Base-by-base conservation (phyloP, 2,888 invertebrate genomes). In the Sminthurinus aureus region DNA sequence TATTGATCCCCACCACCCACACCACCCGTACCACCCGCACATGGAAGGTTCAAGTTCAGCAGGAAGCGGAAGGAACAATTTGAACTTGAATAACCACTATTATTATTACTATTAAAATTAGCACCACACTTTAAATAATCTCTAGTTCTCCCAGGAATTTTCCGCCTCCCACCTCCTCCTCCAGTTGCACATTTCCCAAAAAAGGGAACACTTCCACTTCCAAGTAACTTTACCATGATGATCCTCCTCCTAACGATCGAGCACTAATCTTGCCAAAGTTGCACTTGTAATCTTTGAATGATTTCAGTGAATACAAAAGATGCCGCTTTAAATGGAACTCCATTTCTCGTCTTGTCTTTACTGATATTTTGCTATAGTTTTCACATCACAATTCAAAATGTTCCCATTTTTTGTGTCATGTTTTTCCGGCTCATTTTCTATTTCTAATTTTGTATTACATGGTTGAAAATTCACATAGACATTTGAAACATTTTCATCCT, bases 191-290 rank as follows among this genome's bases (percentile, higher is more conserved):
- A n/a, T n/a, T n/a, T n/a, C n/a, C n/a, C n/a, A n/a, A n/a, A n/a
- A n/a, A n/a, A n/a, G n/a, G n/a, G n/a, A n/a, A n/a, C 18, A 15
- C 18, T 58, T 58, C 71, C 71, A 26, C 71, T 24, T 26, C 71
- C 69, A 18, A 22, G n/a, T 22, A 69, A 69, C 69, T 69, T 69
- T 26, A 71, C 71, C 71, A 71, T 71, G 26, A 71, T 24, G 71
- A 71, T 24, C 71, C 20, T 24, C 1, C 71, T 71, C 20, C 20
- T 71, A 38, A 38, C 6, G 1, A 6, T 38, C 38, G 3, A 38
- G 38, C 38, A 38, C 38, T 38, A 38, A 38, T 38, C 6, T 38
- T 38, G 38, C 6, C 6, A 6, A 38, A 6, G 3, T 38, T 38
- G 38, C 38, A 38, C 38, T 38, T 38, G 38, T 38, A 38, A 38